These are phyloP conservation scores for Meleagris gallopavo DNA, from an alignment of 2,113 vertebrate genomes.

Conservation along the genomic window DNA sequence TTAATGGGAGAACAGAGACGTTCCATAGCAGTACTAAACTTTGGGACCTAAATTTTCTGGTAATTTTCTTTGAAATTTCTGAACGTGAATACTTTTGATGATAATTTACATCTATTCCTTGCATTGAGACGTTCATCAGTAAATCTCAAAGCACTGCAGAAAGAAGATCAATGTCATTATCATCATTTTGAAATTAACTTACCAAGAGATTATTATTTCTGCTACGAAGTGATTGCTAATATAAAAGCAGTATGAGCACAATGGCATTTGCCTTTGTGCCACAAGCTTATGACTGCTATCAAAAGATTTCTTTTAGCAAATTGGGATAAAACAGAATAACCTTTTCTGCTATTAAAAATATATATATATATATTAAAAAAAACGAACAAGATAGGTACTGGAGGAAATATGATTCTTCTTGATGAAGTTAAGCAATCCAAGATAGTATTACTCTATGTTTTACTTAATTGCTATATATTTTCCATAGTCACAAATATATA, in stretches of 20 bases:
- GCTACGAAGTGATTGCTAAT: constrained; percentile 46
- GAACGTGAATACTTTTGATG: constrained; percentile 58
- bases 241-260: constrained; percentile 42
- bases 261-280: constrained; percentile 50
- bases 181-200: constrained; percentile 70
- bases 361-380: neutral
- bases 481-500: neutral
- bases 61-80: constrained; percentile 56
- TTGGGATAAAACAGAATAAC: neutral
- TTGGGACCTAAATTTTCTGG: constrained; percentile 40
- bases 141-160: constrained; percentile 63
- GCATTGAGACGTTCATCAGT: constrained; percentile 57
- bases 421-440: neutral
- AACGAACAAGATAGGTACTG: neutral
- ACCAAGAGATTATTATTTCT: constrained; percentile 66
- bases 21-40: constrained; percentile 20
- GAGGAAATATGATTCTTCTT: neutral
- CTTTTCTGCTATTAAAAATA: neutral
- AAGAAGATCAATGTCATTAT: constrained; percentile 69
- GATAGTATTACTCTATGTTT: neutral
- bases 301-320: constrained; percentile 27
- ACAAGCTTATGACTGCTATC: neutral
- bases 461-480: neutral
- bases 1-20: constrained; percentile 30
- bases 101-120: constrained; percentile 68